Percentiles rank a stretch among this genome's conserved stretches.
Conservation (phyloP, 2,888 invertebrate species). For the Anticlea derivata region DNA sequence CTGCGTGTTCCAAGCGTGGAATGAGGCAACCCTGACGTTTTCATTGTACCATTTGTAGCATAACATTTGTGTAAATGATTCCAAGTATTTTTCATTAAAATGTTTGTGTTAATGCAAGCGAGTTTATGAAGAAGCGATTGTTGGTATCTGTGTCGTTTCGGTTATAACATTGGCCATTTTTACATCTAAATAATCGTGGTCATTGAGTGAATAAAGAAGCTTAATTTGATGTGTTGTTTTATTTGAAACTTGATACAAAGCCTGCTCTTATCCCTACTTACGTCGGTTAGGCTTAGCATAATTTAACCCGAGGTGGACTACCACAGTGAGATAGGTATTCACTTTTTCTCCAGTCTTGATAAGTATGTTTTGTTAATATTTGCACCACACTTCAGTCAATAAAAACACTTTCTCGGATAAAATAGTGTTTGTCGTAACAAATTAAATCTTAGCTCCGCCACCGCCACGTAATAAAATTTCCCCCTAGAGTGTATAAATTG, state of each 20-base stretch:
- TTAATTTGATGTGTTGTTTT: constrained; percentile 39
- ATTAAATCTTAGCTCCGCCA: constrained; percentile 15
- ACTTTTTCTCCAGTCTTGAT: too few species aligned
- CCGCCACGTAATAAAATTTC: constrained; percentile 15
- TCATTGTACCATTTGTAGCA: constrained; percentile 24
- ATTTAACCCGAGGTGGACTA: too few species aligned
- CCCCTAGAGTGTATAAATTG: constrained; percentile 24
- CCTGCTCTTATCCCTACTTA: too few species aligned
- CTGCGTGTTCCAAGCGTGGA: constrained; percentile 16
- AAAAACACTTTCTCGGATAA: constrained; percentile 4
- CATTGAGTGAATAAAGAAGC: constrained; percentile 60
- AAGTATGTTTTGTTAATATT: too few species aligned
- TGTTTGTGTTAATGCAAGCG: constrained; percentile 15
- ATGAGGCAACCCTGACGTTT: constrained; percentile 22
- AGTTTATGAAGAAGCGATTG: constrained; percentile 44
- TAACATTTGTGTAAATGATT: constrained; percentile 17
- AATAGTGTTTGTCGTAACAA: constrained; percentile 9
- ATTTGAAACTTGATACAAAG: constrained; percentile 1
- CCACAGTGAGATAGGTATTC: too few species aligned
- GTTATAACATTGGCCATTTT: constrained; percentile 50
- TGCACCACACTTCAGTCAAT: constrained; percentile 1
- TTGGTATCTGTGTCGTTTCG: constrained; percentile 38
- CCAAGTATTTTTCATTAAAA: constrained; percentile 28
- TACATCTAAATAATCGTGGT: constrained; percentile 46
- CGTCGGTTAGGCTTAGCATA: too few species aligned